phyloP scores from a whole-genome alignment of 2,113 vertebrate genomes.

The Spilogale gracilis region DNA sequence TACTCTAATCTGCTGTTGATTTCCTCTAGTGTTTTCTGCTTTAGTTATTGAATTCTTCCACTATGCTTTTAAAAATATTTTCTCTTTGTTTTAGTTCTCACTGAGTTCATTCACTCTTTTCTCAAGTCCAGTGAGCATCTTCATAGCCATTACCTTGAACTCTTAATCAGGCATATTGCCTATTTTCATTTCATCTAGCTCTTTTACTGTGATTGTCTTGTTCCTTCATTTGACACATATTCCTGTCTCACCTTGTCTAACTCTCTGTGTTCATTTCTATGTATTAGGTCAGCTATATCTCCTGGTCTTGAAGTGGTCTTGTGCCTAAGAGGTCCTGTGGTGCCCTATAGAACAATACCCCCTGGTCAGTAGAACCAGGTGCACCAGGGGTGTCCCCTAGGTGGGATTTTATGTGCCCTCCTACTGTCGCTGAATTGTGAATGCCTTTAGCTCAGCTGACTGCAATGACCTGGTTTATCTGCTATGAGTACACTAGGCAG shows the following conservation, averaged over 20 bases:
- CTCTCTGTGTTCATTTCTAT: not conserved
- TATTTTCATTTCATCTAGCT: not conserved
- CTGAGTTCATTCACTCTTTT: not conserved
- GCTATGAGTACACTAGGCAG: not conserved
- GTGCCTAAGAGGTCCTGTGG: not conserved
- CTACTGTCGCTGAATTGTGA: not conserved
- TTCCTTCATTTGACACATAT: not conserved
- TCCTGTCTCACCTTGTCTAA: not conserved
- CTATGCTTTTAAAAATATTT: not conserved
- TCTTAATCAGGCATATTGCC: not conserved
- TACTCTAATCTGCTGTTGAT: not conserved
- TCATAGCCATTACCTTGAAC: not conserved
- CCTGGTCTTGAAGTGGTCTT: not conserved
- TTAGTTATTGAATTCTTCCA: not conserved
- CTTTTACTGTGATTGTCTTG: not conserved
- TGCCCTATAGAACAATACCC: not conserved
- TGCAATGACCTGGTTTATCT: not conserved
- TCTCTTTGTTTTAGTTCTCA: not conserved
- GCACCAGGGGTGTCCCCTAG: not conserved
- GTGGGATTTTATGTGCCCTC: not conserved
- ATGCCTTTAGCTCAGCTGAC: not conserved
- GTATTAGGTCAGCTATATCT: not conserved
- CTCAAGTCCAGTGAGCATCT: not conserved
- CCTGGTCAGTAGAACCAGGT: not conserved
- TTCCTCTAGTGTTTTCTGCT: not conserved